phyloP scores from a whole-genome alignment of 2,113 vertebrate species.

The Ctenodactylus gundi region DNA sequence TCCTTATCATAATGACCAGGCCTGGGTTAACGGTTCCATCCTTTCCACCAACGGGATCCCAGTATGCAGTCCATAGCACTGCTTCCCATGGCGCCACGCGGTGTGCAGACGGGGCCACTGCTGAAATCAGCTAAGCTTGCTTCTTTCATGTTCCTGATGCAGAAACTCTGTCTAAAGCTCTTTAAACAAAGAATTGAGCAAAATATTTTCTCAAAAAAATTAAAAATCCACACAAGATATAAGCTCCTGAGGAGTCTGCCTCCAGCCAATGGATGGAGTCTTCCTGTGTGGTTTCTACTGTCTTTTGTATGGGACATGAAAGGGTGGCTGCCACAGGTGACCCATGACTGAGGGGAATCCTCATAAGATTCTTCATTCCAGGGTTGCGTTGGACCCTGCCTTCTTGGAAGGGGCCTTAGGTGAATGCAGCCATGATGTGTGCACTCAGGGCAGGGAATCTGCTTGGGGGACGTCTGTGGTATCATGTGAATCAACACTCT shows the following conservation, averaged over 20 bases:
- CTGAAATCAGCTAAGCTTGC: conserved; percentile 76
- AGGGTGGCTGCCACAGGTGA: not conserved
- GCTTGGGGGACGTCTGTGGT: not conserved
- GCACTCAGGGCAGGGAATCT: not conserved
- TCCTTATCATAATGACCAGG: too few relatives aligned
- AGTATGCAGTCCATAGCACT: conserved; percentile 78
- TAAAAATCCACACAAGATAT: not conserved
- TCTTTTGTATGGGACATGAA: conserved; percentile 33
- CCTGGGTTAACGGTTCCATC: too few relatives aligned
- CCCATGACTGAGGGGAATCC: conserved; percentile 57
- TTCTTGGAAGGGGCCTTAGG: conserved; percentile 66
- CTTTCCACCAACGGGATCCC: conserved; percentile 39
- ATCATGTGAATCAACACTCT: not conserved
- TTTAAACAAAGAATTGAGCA: conserved; percentile 60
- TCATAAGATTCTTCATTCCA: conserved; percentile 50
- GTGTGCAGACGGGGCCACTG: conserved; percentile 75
- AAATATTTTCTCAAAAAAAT: not conserved
- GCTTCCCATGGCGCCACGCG: conserved; percentile 78
- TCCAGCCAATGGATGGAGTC: too few relatives aligned
- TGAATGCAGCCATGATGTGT: conserved; percentile 57
- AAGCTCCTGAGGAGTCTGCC: too few relatives aligned
- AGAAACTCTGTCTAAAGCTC: conserved; percentile 60
- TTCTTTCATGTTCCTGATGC: conserved; percentile 53
- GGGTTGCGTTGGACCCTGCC: conserved; percentile 68
- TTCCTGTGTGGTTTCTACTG: conserved; percentile 30